phyloP scores from a whole-genome alignment of 2,113 vertebrate genomes.

The Clarias magur region DNA sequence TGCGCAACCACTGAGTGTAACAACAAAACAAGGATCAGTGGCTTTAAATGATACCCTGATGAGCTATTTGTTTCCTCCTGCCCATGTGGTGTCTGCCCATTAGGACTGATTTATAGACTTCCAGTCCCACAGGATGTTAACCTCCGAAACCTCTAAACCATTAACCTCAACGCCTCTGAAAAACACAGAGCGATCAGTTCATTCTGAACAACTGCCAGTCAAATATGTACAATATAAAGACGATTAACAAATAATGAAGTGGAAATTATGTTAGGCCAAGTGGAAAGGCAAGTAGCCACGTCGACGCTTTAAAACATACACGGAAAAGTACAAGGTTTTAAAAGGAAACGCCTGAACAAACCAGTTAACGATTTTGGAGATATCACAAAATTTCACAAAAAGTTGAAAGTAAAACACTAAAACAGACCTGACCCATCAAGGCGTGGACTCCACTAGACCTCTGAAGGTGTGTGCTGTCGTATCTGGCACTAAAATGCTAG shows the following conservation, averaged over 20 bases:
- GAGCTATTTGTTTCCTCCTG: background rate
- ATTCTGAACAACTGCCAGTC: conserved; percentile 12
- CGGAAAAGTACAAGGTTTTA: background rate
- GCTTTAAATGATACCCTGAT: conserved; percentile 50
- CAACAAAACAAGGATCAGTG: conserved; percentile 29
- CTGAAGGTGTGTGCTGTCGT: too few relatives aligned
- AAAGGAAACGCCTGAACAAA: background rate
- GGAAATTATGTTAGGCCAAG: background rate
- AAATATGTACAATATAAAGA: background rate
- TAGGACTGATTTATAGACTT: conserved; percentile 35
- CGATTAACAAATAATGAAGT: background rate
- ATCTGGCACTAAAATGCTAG: too few relatives aligned
- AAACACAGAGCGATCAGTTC: conserved; percentile 21
- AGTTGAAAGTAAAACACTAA: background rate
- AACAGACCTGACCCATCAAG: too few relatives aligned
- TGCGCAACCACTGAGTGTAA: conserved; percentile 11
- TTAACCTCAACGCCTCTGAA: conserved; percentile 45
- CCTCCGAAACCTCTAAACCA: conserved; percentile 30
- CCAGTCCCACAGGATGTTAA: conserved; percentile 47
- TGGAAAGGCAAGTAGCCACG: too few relatives aligned
- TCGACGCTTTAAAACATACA: background rate
- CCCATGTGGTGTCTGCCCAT: conserved; percentile 13
- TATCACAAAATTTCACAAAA: background rate
- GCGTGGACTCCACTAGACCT: too few relatives aligned
- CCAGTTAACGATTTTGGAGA: background rate